Evolutionary conservation across 2,113 vertebrate genomes (phyloP).

Genomic region (Lucifuga dentata): DNA sequence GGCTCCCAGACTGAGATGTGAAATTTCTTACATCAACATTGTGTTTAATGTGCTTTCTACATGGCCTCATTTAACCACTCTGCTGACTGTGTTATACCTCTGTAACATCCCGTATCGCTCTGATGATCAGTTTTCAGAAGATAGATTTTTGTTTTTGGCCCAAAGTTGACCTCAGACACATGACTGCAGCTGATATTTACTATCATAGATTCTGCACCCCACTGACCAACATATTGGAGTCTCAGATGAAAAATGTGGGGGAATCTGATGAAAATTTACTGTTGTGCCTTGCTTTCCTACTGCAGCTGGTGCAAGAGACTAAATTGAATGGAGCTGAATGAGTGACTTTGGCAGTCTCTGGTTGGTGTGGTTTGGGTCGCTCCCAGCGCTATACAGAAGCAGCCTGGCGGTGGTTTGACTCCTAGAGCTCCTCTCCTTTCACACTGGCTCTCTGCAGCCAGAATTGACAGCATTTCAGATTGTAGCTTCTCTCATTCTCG

Average conservation of each 20-base stretch:
- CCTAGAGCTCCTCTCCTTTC: constrained; percentile 64
- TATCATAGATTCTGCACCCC: constrained; percentile 4
- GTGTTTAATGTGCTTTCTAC: constrained; percentile 32
- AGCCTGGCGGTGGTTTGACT: constrained; percentile 62
- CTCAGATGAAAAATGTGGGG: constrained; percentile 32
- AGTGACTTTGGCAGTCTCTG: constrained; percentile 72
- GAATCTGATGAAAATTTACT: constrained; percentile 49
- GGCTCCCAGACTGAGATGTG: constrained; percentile 54
- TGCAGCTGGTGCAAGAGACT: constrained; percentile 58
- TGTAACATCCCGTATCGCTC: constrained; percentile 6
- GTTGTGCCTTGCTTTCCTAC: constrained; percentile 28
- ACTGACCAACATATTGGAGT: constrained; percentile 21
- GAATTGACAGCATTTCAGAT: constrained; percentile 45
- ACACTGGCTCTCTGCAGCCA: constrained; percentile 51
- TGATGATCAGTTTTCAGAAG: constrained; percentile 1
- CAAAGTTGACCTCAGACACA: constrained; percentile 20
- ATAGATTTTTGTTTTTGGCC: constrained; percentile 2
- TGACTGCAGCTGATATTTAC: constrained; percentile 1
- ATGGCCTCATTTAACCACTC: constrained; percentile 35
- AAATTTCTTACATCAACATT: constrained; percentile 63
- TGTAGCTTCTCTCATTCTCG: constrained; percentile 36
- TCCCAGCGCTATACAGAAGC: constrained; percentile 72
- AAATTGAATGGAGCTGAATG: constrained; percentile 68
- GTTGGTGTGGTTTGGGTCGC: constrained; percentile 77
- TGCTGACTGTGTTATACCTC: constrained; percentile 21